Percentiles rank a stretch among this genome's conserved stretches.
Conservation (phyloP, 2,888 invertebrate species). For the Apodemia mormo region DNA sequence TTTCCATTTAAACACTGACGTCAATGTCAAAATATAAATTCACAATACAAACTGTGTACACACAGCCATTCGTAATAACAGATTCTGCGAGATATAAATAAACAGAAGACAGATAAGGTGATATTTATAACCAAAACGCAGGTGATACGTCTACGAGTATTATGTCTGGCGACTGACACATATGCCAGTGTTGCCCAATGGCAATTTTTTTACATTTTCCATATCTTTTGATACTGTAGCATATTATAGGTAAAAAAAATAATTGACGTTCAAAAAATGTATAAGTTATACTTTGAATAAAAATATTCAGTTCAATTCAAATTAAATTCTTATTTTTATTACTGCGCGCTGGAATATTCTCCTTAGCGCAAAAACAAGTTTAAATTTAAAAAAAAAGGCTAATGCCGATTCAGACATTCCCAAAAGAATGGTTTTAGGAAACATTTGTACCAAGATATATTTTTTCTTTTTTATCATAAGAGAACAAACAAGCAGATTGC, state of each 20-base stretch:
- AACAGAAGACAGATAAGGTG: conserved; percentile 1
- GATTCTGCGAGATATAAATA: conserved; percentile 5
- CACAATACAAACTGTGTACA: conserved; percentile 2
- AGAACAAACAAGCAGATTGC: no score
- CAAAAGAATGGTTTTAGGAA: no score
- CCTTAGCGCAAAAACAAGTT: no score
- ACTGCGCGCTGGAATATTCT: no score
- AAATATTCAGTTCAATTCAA: no score
- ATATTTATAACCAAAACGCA: conserved; percentile 22
- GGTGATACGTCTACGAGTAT: conserved; percentile 33
- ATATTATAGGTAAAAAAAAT: not conserved
- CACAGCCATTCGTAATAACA: not conserved
- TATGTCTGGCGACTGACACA: conserved; percentile 30
- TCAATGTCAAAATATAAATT: not conserved
- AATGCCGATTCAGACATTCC: no score
- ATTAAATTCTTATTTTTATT: no score
- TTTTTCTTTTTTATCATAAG: no score
- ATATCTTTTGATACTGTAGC: not conserved
- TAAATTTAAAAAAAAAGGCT: no score
- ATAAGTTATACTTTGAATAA: no score
- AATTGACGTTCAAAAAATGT: no score
- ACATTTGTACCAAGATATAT: no score
- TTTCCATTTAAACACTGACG: not conserved
- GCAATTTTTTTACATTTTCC: not conserved
- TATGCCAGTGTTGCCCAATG: not conserved